Evolutionary conservation across 2,888 invertebrate genomes (phyloP).

Genomic region (Zaprionus lineosus): DNA sequence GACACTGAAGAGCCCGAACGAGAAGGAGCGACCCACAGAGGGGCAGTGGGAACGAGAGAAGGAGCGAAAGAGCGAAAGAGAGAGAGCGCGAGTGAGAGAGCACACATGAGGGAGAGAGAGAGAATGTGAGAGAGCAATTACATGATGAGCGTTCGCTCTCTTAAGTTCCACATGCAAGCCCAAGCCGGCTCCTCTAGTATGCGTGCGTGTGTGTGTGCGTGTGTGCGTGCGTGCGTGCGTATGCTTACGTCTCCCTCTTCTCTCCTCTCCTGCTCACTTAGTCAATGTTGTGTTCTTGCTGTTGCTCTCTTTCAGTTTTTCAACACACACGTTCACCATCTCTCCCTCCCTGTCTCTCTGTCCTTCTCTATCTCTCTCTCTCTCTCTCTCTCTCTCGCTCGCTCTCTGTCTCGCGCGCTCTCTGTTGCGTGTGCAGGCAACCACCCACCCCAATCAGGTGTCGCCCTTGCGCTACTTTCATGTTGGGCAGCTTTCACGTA

Average conservation of each 20-base stretch:
- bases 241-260: neutral
- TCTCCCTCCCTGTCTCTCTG: neutral
- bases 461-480: conserved; percentile 77
- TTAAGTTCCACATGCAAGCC: no score
- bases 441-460: conserved; percentile 68
- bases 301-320: no score
- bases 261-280: no score
- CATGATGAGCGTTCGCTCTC: no score
- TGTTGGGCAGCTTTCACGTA: conserved; percentile 29
- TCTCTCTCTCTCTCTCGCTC: conserved; percentile 10
- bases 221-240: conserved; percentile 6
- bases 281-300: no score
- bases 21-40: neutral
- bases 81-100: neutral
- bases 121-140: neutral
- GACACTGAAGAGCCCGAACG: neutral
- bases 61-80: conserved; percentile 5
- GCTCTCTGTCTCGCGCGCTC: conserved; percentile 32
- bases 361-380: conserved; percentile 1
- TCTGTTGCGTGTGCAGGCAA: conserved; percentile 12
- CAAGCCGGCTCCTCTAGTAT: no score
- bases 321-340: neutral
- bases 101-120: neutral
- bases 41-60: neutral
- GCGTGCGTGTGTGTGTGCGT: conserved; percentile 53